Conservation (phyloP, 2,113 vertebrate species). For the Rallus limicola region DNA sequence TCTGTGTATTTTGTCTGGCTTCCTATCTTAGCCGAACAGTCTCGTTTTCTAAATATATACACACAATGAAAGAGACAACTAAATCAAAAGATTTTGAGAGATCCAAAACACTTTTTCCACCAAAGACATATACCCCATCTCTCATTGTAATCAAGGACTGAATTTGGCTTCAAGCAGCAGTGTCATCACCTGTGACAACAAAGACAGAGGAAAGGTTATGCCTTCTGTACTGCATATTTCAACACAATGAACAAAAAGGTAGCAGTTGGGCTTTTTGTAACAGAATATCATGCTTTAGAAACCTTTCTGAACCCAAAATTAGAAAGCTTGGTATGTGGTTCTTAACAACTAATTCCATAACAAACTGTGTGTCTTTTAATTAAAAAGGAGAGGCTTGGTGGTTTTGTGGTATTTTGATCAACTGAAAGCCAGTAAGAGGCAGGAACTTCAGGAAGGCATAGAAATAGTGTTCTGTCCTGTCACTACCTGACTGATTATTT, state of each 20-base stretch:
- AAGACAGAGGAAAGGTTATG: neutral
- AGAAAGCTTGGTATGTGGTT: neutral
- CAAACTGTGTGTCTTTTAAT: slow-evolving; percentile 43
- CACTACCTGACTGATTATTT: slow-evolving; percentile 3
- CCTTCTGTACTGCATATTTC: neutral
- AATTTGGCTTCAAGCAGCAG: neutral
- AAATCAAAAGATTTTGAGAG: neutral
- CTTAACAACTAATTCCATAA: slow-evolving; percentile 1
- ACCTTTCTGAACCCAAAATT: slow-evolving; percentile 36
- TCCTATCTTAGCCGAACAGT: neutral
- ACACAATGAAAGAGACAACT: neutral
- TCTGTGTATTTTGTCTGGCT: neutral
- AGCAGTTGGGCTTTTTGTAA: neutral
- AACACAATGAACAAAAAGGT: slow-evolving; percentile 13
- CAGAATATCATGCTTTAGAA: slow-evolving; percentile 16
- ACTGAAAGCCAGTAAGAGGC: slow-evolving; percentile 43
- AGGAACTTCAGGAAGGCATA: slow-evolving; percentile 32
- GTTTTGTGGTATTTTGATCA: slow-evolving; percentile 55
- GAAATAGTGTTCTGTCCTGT: neutral
- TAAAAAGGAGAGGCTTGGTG: slow-evolving; percentile 29
- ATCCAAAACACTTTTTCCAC: neutral
- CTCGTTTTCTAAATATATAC: neutral
- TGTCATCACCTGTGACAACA: slow-evolving; percentile 40
- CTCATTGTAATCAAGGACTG: neutral
- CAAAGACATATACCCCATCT: neutral